Evolutionary conservation across 2,888 invertebrate species (phyloP), one percentile per base, ranked within the genome.

Genomic region (Pollenia angustigena): DNA sequence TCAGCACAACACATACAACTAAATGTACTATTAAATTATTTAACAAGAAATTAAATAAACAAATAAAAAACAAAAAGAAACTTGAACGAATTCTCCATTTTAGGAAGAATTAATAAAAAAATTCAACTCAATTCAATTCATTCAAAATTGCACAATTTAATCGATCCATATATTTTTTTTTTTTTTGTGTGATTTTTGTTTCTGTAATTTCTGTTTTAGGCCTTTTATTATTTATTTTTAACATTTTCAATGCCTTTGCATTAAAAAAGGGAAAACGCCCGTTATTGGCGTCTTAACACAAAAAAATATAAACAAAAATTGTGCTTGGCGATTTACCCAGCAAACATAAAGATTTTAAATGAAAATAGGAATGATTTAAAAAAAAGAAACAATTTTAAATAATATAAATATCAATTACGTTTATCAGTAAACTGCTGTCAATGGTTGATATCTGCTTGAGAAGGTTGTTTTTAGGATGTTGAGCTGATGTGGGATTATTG

Each of bases 51-150:
- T 3, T 8, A 6, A 54, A 14, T 4, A 48, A 69, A 42, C 18
- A 32, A 11, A 58, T 11, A 71, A 9, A 9, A 14, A n/a, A 3
- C 23, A 23, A 64, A 72, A 78, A 74, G 78, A 71, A 84, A 81
- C 72, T 74, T 78, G 84, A 87, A 81, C 87, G 87, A 60, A 84
- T 84, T 87, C 78, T 87, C 87, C 87, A 84, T 87, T 86, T 81
- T 84, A 54, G 54, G 76, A 81, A 81, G 72, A 40, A 81, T 82
- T 75, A 68, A 81, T 80, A 83, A 81, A 84, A 72, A 84, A 74
- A 72, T 72, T 66, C 76, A 84, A 84, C 81, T 54, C 60, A 84
- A 76, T 60, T 79, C 18, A 79, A 83, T 83, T 83, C 74, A 75
- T 48, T 23, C 48, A 66, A 32, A 32, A 74, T 81, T 81, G 80